Evolutionary conservation across 2,888 invertebrate genomes (phyloP), one percentile per base, ranked within the genome.

Genomic region (Synergus laeviventris): DNA sequence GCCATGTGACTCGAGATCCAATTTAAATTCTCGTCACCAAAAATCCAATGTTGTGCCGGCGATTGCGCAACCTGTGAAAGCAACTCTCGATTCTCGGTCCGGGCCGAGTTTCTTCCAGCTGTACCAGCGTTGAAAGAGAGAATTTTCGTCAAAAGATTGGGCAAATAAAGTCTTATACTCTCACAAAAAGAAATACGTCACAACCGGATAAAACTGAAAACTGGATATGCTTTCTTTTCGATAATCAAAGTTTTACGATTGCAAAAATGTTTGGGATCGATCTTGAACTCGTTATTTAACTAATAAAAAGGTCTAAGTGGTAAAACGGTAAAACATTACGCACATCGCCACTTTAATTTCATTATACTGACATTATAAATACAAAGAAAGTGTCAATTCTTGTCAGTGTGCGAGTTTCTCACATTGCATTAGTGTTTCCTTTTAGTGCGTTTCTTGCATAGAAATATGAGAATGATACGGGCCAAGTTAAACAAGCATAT

Each of bases 1-100:
- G 80, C 79, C 77, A 75, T 12, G 64, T 59, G 56, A 61, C 42
- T 54, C 24, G 39, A 61, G 74, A 60, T 78, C 78, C 79, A 76
- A 82, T 83, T 83, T 81, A 81, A 83, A 83, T 82, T 83, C 83
- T 78, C 77, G 79, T 80, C 81, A 78, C 82, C 82, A 77, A 83
- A 83, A 83, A 79, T 77, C 74, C 76, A 79, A 62, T 75, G 75
- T 76, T 81, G 82, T 81, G 77, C 73, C 39, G 79, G 39, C 78
- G 62, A 74, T 85, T 85, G 83, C 81, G 84, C 83, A 86, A 86
- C 82, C 76, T 83, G 86, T 84, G 86, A 86, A 86, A 85, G 86
- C 83, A 73, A 80, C 83, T 84, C 84, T 85, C 83, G 81, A 81
- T 80, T 84, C 82, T 76, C 18, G 31, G 49, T 45, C 31, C 31